A percentile compares a stretch with the other conserved stretches of the same genome.
These are phyloP conservation scores for Xiphophorus hellerii DNA, from an alignment of 2,113 vertebrate genomes.

Conservation along the genomic window DNA sequence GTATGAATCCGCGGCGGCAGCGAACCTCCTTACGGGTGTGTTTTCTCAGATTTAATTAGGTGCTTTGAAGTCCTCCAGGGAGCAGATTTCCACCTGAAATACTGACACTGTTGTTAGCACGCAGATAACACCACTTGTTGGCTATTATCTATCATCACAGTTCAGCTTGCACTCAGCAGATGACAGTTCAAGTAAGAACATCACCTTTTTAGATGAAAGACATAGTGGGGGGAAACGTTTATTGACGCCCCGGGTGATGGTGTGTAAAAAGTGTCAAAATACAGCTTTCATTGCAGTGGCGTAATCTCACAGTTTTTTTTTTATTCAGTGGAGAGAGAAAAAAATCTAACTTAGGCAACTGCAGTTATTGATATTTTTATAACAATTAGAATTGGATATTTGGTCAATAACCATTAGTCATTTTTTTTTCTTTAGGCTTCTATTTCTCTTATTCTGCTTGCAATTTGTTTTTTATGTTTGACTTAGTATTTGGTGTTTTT, in stretches of 20 bases:
- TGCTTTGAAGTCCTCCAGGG: slow-evolving; percentile 25
- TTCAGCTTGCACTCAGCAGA: slow-evolving; percentile 15
- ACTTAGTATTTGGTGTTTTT: too few relatives aligned
- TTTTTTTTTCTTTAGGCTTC: too few relatives aligned
- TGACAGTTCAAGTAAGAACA: slow-evolving; percentile 9
- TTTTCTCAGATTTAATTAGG: slow-evolving; percentile 44
- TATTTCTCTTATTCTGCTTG: too few relatives aligned
- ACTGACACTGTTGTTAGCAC: slow-evolving; percentile 29
- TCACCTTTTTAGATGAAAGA: not conserved
- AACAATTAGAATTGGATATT: too few relatives aligned
- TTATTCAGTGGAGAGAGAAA: not conserved
- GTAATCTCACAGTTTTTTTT: not conserved
- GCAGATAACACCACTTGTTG: slow-evolving; percentile 16
- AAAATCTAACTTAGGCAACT: not conserved
- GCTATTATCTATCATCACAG: slow-evolving; percentile 26
- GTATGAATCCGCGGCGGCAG: slow-evolving; percentile 30
- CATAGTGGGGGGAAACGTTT: not conserved
- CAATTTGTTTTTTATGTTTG: too few relatives aligned
- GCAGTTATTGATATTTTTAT: too few relatives aligned
- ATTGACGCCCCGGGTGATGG: not conserved
- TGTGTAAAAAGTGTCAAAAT: not conserved
- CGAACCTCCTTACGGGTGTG: slow-evolving; percentile 23
- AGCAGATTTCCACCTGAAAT: slow-evolving; percentile 5
- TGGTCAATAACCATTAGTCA: too few relatives aligned
- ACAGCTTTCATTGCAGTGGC: not conserved